Percentiles rank a stretch among this genome's conserved stretches.
Conservation (phyloP, 2,113 vertebrate species). For the Carlito syrichta region DNA sequence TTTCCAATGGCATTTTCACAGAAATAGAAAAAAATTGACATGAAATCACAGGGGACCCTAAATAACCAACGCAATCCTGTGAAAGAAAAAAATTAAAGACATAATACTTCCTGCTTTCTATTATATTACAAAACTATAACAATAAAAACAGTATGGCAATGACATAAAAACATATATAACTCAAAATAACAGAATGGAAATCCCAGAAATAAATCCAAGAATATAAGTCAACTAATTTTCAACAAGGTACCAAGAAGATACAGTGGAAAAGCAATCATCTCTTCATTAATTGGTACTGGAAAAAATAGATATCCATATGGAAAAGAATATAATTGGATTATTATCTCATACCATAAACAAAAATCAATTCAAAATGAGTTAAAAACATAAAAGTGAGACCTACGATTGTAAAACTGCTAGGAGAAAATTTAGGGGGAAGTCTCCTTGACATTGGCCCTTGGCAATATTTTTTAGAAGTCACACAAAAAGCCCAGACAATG, state of each 20-base stretch:
- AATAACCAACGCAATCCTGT: not conserved
- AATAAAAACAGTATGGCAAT: not conserved
- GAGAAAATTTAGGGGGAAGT: not conserved
- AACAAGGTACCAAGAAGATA: not conserved
- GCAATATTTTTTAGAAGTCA: no score
- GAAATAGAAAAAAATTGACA: not conserved
- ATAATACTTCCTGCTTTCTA: not conserved
- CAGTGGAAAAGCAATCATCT: not conserved
- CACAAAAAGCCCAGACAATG: not conserved
- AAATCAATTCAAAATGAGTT: not conserved
- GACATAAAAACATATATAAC: not conserved
- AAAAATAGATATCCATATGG: not conserved
- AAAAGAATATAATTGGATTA: not conserved
- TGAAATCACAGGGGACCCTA: no score
- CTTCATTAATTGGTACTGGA: not conserved
- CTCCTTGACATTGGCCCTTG: not conserved
- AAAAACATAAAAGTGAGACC: no score
- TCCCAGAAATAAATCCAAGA: no score
- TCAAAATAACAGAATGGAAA: not conserved
- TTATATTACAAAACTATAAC: not conserved
- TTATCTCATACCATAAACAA: not conserved
- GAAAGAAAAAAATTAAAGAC: no score
- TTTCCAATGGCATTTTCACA: not conserved
- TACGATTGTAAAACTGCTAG: not conserved
- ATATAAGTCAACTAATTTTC: not conserved